These are phyloP conservation scores for Upupa epops DNA, from an alignment of 2,113 vertebrate species.

Conservation along the genomic window DNA sequence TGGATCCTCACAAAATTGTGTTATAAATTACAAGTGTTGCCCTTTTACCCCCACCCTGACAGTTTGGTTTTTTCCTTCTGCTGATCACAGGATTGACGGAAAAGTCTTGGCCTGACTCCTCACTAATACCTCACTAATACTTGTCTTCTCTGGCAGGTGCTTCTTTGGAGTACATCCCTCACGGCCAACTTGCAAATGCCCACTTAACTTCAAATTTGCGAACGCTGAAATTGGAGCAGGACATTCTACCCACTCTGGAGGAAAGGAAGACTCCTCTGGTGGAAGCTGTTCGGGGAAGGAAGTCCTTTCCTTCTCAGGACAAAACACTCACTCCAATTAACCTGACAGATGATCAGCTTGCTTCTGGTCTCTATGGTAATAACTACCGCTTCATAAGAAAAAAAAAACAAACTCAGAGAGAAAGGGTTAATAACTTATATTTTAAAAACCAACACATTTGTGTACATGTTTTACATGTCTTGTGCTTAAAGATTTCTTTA, in stretches of 20 bases:
- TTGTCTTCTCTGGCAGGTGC: slow-evolving; percentile 58
- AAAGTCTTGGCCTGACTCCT: background rate
- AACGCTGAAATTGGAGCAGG: slow-evolving; percentile 20
- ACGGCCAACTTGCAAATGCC: slow-evolving; percentile 40
- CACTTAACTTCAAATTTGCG: slow-evolving; percentile 39
- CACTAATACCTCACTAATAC: accelerated
- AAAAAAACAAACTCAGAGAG: background rate
- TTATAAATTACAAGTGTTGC: background rate
- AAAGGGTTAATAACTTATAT: background rate
- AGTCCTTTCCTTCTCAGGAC: slow-evolving; percentile 63
- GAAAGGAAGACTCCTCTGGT: slow-evolving; percentile 59
- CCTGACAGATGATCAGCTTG: slow-evolving; percentile 85
- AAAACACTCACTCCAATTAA: slow-evolving; percentile 76
- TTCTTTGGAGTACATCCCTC: slow-evolving; percentile 45
- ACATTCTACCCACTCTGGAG: slow-evolving; percentile 41
- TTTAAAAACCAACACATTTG: background rate
- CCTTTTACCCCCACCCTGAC: background rate
- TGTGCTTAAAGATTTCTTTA: background rate
- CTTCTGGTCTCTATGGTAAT: slow-evolving; percentile 85
- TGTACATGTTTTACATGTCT: background rate
- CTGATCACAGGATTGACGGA: background rate
- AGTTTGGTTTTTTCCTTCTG: too few relatives aligned
- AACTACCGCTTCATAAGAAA: background rate
- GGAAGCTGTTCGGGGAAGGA: slow-evolving; percentile 24
- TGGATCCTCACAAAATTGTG: background rate